Base-by-base conservation (phyloP, 2,888 invertebrate genomes). In the Aphodius granarius region DNA sequence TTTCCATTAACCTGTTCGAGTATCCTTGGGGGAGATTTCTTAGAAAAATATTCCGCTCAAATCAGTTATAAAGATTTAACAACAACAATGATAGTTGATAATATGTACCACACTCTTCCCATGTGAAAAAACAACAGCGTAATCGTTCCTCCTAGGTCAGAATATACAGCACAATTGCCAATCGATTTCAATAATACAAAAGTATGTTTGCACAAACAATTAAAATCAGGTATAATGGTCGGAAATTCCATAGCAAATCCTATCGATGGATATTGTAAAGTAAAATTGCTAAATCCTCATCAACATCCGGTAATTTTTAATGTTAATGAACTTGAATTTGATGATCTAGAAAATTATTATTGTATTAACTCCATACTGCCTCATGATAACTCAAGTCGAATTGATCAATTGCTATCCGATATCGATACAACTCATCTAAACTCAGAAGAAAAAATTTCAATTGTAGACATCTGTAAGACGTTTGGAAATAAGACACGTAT, bases 341-440 rank as follows among this genome's bases (percentile, higher is more conserved):
- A 66, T 66, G 18, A 66, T 17, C 18, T 66, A 17, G 66, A n/a
- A 66, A 18, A 66, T 17, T 66, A 66, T 66, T 20, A 66, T 18
- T 66, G 18, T 18, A 20, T 66, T 9, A 66, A 66, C 20, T 66
- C 20, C 4, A 66, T 66, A 66, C 17, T 13, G 13, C 18, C 20
- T 66, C 66, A 13, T n/a, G n/a, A n/a, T n/a, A n/a, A n/a, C n/a
- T n/a, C n/a, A n/a, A n/a, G n/a, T n/a, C n/a, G n/a, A n/a, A 66
- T 18, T 13, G 20, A 19, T 20, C 13, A 66, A 19, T 20, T 13
- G n/a, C 18, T 66, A 18, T 19, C 13, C 15, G 18, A 18, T 19
- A 18, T 66, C 18, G 13, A 18, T 66, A 66, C 66, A 0, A 66
- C 72, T 0, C 75, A 76, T 75, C 66, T 76, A 66, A 76, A 76